Base-by-base conservation (phyloP, 2,113 vertebrate species). In the Kobus ellipsiprymnus region DNA sequence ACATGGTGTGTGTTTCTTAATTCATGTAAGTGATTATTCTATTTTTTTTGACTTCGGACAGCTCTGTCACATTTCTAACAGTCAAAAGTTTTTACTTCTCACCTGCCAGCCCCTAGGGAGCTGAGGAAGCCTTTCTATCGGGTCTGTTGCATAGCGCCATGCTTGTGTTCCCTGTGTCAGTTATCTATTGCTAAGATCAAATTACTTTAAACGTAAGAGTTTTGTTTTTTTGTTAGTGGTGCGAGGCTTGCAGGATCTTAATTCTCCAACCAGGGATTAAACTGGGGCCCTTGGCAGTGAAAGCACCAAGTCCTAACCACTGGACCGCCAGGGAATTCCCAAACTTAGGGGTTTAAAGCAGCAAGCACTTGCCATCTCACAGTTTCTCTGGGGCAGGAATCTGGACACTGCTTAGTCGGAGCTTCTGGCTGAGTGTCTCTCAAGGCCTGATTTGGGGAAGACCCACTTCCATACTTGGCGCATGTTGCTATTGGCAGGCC, bases 81-180 rank as follows among this genome's bases (percentile, higher is more conserved):
- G 29, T 84, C 55, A 50, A 4, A 87, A 48, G 77, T 33, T 84
- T 59, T 46, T 50, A 12, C 48, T 7, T 11, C 13, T 17, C 8
- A 3, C 8, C 29, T 6, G 17, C 19, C 5, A 1, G 27, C 36
- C 23, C 46, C 55, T 55, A 23, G 57, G 14, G 77, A 40, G 46
- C 4, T 33, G 74, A 36, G 54, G 59, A 67, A 36, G 44, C 3
- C 6, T 96, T 87, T 86, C 62, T 54, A 2, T 78, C 1, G 1
- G 2, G 36, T 15, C 25, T 27, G 1, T 50, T 19, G 33, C 13
- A 23, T 27, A n/a, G 14, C 4, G 52, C 27, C 8, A 0, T n/a
- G 80, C 67, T 83, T 89, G 6, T 15, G 7, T 16, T 52, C n/a
- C 13, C 15, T 9, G 7, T 27, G 27, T 57, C 87, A n/a, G 29